Evolutionary conservation across 2,797 vertebrate genomes (phyloP), one percentile per base, ranked within the genome.

Genomic region (Miichthys miiuy): DNA sequence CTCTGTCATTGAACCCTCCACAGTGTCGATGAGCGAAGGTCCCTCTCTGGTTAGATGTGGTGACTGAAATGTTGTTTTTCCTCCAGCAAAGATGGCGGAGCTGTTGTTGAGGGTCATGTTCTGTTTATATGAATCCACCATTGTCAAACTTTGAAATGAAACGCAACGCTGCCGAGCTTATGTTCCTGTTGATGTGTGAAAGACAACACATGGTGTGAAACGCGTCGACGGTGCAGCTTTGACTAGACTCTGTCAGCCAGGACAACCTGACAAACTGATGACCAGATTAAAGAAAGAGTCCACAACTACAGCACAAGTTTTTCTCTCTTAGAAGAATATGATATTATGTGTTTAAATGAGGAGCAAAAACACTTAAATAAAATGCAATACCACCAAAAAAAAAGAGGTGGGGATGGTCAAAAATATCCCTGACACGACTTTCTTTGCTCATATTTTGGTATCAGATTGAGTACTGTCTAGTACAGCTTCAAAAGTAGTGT

Each of bases 171-270:
- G 0, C 41, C 1, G 23, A 62, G 55, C 56, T 62, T 55, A 25
- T 38, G 62, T 62, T 50, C 48, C 25, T 44, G 72, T 23, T 25
- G 12, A 30, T 9, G 50, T 80, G 77, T 50, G 61, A 70, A 51
- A 47, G 34, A n/a, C 1, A 13, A 25, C 48, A 20, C 25, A 5
- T 38, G 30, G 57, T 63, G 73, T 44, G 55, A 80, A 65, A 54
- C 3, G 48, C 16, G 34, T 65, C n/a, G 13, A 47, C 7, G 13
- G 13, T 0, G 18, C 21, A n/a, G 69, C 21, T 47, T 6, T 25
- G 21, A 57, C 51, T 2, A 44, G 25, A 60, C n/a, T 18, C 52
- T 20, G 61, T 57, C 52, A 56, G 8, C 5, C 1, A 25, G 42
- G 30, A 42, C 17, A 2, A 41, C n/a, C 62, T 9, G 47, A 44